These are phyloP conservation scores for Delphinapterus leucas DNA, from an alignment of 2,113 vertebrate species.

Conservation along the genomic window DNA sequence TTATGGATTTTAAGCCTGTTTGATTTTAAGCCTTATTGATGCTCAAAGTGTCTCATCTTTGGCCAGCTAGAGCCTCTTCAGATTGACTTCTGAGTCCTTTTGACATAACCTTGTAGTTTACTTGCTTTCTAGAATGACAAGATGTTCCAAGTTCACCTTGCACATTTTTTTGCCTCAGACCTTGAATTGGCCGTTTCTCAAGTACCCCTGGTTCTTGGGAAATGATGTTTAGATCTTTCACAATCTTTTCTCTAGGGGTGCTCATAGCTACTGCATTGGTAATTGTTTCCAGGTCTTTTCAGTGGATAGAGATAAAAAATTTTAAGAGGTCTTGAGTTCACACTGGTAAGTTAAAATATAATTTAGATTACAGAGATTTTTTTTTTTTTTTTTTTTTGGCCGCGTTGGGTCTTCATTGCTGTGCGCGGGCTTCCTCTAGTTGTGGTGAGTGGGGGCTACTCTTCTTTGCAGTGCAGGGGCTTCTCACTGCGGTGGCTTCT, in stretches of 20 bases:
- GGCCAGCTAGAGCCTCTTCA: background rate
- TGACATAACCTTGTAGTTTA: background rate
- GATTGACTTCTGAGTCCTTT: background rate
- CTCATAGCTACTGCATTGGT: background rate
- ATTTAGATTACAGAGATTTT: background rate
- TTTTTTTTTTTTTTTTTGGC: no score
- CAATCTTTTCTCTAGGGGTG: background rate
- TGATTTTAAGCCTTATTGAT: background rate
- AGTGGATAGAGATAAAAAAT: background rate
- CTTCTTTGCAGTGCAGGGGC: no score
- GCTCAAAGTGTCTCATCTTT: background rate
- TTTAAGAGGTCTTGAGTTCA: background rate
- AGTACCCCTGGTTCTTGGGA: background rate
- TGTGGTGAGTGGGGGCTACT: no score
- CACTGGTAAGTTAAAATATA: background rate
- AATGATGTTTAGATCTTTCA: background rate
- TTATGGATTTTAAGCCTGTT: background rate
- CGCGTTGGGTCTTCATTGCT: no score
- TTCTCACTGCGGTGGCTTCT: no score
- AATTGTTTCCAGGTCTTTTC: conserved; percentile 10
- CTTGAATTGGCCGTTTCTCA: background rate
- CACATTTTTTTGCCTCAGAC: background rate
- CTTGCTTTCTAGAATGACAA: background rate
- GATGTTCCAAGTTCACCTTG: background rate
- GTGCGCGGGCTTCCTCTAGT: no score